A percentile compares a stretch with the other conserved stretches of the same genome.
Conservation (phyloP, 2,113 vertebrate species). For the Otis tarda region DNA sequence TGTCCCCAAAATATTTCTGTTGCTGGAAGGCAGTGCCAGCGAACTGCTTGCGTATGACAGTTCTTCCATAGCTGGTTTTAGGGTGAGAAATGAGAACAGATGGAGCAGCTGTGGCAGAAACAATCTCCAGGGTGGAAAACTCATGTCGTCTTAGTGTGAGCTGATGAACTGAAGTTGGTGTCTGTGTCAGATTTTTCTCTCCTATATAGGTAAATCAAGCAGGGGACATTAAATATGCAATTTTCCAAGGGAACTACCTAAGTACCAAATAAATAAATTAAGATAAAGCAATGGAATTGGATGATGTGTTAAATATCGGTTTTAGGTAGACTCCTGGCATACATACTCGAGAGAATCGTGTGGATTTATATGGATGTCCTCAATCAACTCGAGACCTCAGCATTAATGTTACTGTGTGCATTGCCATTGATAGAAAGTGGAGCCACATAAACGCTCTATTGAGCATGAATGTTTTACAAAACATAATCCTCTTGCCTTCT, state of each 20-base stretch:
- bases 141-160: not conserved
- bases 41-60: not conserved
- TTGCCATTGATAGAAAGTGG: not conserved
- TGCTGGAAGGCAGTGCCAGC: not conserved
- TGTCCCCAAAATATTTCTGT: not conserved
- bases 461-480: not conserved
- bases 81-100: constrained; percentile 41
- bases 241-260: not conserved
- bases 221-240: not conserved
- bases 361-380: not conserved
- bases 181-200: not conserved
- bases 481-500: not conserved
- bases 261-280: not conserved
- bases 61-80: constrained; percentile 18
- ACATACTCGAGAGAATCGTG: not conserved
- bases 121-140: constrained; percentile 37
- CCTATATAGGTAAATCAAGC: not conserved
- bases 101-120: constrained; percentile 32
- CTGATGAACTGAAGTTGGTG: not conserved
- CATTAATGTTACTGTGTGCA: not conserved
- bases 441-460: not conserved
- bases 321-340: not conserved
- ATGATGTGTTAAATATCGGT: not conserved
- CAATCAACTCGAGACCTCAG: not conserved
- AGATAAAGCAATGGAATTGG: not conserved